Evolutionary conservation across 2,113 vertebrate genomes (phyloP), one percentile per base, ranked within the genome.

Genomic region (Spermophilus dauricus): DNA sequence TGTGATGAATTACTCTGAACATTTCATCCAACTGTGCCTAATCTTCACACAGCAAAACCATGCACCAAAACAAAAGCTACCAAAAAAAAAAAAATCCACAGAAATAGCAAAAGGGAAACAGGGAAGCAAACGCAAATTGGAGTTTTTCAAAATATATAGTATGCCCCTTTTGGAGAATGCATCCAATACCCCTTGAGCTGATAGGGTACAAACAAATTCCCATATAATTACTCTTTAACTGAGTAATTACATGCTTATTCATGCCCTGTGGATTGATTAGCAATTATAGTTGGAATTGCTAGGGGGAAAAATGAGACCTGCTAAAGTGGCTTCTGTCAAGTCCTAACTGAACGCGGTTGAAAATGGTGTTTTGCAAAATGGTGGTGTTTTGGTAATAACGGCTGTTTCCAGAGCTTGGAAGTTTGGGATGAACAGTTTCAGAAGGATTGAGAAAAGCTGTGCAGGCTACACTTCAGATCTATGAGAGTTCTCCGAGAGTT

Each of bases 191-290:
- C 85, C 89, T 94, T 85, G 84, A 91, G 82, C 82, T 97, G 86
- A 72, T 63, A 89, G 58, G 61, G 67, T 93, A 97, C 95, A 91
- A 97, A 97, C 85, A 93, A 96, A 97, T 94, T 94, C 22, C 86
- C 86, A 76, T 85, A 37, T 97, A 97, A 97, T 97, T 94, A 77
- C 63, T 97, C 89, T 97, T 93, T 97, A 98, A 97, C 95, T 97
- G 95, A 94, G 91, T 90, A 96, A 97, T 97, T 97, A 65, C 30
- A 92, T 75, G 86, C 86, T 96, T 97, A 63, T 97, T 96, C 75
- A 65, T 92, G 91, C 69, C 84, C 92, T 5, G 2, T 86, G 96
- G 72, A 86, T 93, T 97, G 95, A 94, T 86, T 97, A 92, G 92
- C 72, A 90, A 84, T 96, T 95, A 93, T 80, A 84, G 82, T 89